These are phyloP conservation scores for Trichogramma pretiosum DNA, from an alignment of 1,140 invertebrate species.

Conservation along the genomic window DNA sequence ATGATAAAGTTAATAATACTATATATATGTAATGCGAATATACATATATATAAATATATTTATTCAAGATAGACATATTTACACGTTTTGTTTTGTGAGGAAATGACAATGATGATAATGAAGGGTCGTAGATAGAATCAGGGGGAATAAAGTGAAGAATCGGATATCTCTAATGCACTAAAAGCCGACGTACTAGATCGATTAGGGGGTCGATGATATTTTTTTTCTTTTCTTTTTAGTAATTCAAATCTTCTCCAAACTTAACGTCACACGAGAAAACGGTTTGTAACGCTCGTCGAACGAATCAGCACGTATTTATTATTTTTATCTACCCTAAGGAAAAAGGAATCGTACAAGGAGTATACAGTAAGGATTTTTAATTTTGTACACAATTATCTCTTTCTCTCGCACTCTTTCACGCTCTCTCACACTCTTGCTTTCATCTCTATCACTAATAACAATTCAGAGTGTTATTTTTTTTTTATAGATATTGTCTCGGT, in stretches of 20 bases:
- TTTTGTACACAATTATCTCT: too few relatives aligned
- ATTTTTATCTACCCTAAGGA: too few relatives aligned
- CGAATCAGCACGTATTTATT: slow-evolving; percentile 6
- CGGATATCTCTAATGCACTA: slow-evolving; percentile 13
- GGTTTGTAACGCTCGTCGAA: slow-evolving; percentile 18
- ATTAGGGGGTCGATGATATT: slow-evolving; percentile 27
- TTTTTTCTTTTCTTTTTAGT: too few relatives aligned
- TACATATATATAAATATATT: too few relatives aligned
- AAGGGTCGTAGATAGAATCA: slow-evolving; percentile 3
- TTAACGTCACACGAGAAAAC: slow-evolving; percentile 24
- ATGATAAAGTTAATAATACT: slow-evolving; percentile 4
- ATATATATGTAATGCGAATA: too few relatives aligned
- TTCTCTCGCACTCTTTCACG: too few relatives aligned
- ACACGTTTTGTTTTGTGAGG: too few relatives aligned
- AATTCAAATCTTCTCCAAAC: slow-evolving; percentile 34
- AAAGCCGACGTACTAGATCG: slow-evolving; percentile 45
- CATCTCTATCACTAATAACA: too few relatives aligned
- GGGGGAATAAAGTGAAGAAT: slow-evolving; percentile 10
- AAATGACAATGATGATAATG: too few relatives aligned
- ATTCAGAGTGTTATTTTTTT: slow-evolving; percentile 1
- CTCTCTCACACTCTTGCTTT: too few relatives aligned
- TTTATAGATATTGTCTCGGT: slow-evolving; percentile 15
- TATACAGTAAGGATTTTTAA: too few relatives aligned
- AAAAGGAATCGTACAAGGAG: too few relatives aligned
- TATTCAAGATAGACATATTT: slow-evolving; percentile 19